These are phyloP conservation scores for Nomada lathburiana DNA, from an alignment of 2,888 invertebrate species.

Conservation along the genomic window DNA sequence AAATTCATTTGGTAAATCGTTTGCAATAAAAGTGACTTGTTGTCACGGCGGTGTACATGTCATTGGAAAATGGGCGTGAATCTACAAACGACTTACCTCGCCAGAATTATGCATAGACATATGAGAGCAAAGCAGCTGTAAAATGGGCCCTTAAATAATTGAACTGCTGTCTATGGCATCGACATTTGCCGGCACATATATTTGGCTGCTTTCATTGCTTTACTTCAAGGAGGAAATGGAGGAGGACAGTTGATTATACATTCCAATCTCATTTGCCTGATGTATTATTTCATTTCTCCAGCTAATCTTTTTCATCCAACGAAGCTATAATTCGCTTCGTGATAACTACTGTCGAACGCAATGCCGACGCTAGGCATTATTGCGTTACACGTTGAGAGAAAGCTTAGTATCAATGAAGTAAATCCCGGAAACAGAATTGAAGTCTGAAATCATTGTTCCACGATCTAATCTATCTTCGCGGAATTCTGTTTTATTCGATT, in stretches of 20 bases:
- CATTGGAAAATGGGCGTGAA: slow-evolving; percentile 44
- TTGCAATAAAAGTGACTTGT: background rate
- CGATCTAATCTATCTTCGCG: too few relatives aligned
- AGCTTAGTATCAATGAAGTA: too few relatives aligned
- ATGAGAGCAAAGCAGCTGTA: slow-evolving; percentile 62
- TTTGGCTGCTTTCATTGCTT: slow-evolving; percentile 16
- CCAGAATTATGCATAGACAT: slow-evolving; percentile 63
- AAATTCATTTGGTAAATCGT: background rate
- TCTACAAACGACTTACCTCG: slow-evolving; percentile 54
- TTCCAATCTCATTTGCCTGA: background rate
- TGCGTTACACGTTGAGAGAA: background rate
- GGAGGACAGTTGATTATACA: background rate
- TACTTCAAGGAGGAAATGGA: background rate
- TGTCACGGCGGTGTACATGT: slow-evolving; percentile 17
- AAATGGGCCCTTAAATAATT: slow-evolving; percentile 59
- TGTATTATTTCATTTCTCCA: slow-evolving; percentile 22
- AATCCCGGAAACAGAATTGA: too few relatives aligned
- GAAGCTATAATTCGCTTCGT: background rate
- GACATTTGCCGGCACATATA: slow-evolving; percentile 22
- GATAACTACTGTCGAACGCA: background rate
- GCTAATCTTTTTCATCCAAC: slow-evolving; percentile 1
- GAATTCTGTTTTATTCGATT: too few relatives aligned
- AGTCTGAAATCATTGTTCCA: too few relatives aligned
- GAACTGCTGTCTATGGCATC: slow-evolving; percentile 32
- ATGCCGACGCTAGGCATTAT: background rate